These are phyloP conservation scores for Campodea augens DNA, from an alignment of 1,140 invertebrate species.

Conservation along the genomic window DNA sequence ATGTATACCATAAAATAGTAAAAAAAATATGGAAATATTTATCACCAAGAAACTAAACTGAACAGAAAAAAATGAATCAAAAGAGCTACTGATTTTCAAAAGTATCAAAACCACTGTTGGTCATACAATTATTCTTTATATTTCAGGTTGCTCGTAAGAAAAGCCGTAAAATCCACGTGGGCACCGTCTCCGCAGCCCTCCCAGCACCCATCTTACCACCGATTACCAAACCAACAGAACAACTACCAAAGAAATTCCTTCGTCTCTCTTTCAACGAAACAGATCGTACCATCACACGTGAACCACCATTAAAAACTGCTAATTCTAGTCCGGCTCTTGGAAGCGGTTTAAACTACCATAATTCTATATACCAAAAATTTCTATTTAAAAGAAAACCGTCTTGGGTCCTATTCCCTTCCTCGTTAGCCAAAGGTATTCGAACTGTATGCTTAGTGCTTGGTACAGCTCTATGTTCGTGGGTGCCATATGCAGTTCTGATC, in stretches of 20 bases:
- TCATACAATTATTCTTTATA: too few relatives aligned
- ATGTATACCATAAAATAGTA: too few relatives aligned
- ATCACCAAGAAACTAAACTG: too few relatives aligned
- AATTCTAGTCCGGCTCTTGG: not conserved
- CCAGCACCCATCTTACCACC: not conserved
- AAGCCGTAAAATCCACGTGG: slow-evolving; percentile 13
- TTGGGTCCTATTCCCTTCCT: slow-evolving; percentile 1
- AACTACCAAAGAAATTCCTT: not conserved
- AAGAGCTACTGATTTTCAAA: too few relatives aligned
- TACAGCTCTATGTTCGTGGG: slow-evolving; percentile 11
- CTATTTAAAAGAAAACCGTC: not conserved
- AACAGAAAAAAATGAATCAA: too few relatives aligned
- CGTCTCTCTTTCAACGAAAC: not conserved
- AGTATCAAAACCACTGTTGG: too few relatives aligned
- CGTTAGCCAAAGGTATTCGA: slow-evolving; percentile 12
- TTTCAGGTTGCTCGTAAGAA: slow-evolving; percentile 13
- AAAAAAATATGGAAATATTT: too few relatives aligned
- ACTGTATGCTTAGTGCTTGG: slow-evolving; percentile 15
- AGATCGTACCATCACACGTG: not conserved
- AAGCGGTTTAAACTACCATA: not conserved
- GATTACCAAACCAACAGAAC: not conserved
- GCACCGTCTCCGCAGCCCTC: slow-evolving; percentile 8
- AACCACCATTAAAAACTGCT: not conserved
- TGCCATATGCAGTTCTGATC: slow-evolving; percentile 8
- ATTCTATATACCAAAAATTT: not conserved